A percentile compares a stretch with the other conserved stretches of the same genome.
These are phyloP conservation scores for Doryteuthis pealeii DNA, from an alignment of 1,140 invertebrate species.

Conservation along the genomic window DNA sequence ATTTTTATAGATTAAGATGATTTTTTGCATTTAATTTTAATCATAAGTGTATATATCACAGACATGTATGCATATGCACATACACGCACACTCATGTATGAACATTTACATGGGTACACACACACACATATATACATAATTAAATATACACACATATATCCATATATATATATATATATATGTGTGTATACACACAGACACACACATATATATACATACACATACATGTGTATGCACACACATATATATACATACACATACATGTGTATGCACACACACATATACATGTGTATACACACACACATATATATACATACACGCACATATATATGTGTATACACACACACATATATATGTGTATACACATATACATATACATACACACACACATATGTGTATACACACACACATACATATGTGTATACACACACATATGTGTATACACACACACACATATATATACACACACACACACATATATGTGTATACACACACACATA, in stretches of 20 bases:
- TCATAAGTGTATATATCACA: too few relatives aligned
- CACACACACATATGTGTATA: too few relatives aligned
- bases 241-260: not conserved
- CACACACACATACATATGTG: too few relatives aligned
- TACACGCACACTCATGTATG: not conserved
- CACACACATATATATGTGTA: too few relatives aligned
- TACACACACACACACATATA: too few relatives aligned
- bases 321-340: not conserved
- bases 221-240: not conserved
- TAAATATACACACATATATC: not conserved
- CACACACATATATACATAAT: not conserved
- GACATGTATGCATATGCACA: not conserved
- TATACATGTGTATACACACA: not conserved
- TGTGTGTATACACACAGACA: not conserved
- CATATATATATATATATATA: not conserved
- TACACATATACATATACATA: too few relatives aligned
- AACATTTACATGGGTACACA: not conserved
- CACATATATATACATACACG: not conserved
- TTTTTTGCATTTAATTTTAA: too few relatives aligned
- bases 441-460: too few relatives aligned
- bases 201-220: not conserved
- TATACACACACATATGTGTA: too few relatives aligned
- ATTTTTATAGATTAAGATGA: too few relatives aligned
- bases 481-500: too few relatives aligned
- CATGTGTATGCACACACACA: not conserved